Base-by-base conservation (phyloP, 2,113 vertebrate species). In the Dunckerocampus dactyliophorus region DNA sequence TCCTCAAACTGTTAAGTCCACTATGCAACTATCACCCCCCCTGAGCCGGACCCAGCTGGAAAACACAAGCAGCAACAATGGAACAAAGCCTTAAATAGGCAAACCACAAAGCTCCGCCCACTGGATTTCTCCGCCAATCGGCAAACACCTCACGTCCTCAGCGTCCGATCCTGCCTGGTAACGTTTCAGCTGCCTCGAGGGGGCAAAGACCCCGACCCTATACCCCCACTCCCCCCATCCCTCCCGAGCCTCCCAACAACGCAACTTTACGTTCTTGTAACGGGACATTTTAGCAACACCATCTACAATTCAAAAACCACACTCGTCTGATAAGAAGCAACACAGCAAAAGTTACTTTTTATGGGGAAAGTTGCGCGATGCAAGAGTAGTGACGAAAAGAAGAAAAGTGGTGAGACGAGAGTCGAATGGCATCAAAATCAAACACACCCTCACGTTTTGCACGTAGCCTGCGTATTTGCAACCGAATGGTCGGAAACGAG, bases 101-200 rank as follows among this genome's bases (percentile, higher is more conserved):
- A 2, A 6, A 15, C 42, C 21, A 0, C 9, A 2, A 42, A 0
- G 51, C 63, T 7, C 43, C 80, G 70, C 87, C 82, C 65, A 42
- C 12, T 10, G 1, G 0, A 37, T 64, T 81, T 74, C 19, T 69
- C 6, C 31, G 15, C 94, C 94, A 95, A 95, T 96, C 37, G 83
- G 51, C 12, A 52, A 47, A 19, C 21, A 81, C 85, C 79, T 82
- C 94, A 94, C 94, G 94, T 95, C 89, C 89, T 58, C 87, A 84
- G 85, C 89, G 77, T 90, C 86, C 82, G 80, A 83, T 77, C 86
- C 88, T 92, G 91, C 93, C 91, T 85, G 85, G 93, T 86, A 87
- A 93, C 90, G 87, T 72, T 19, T 65, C 28, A 31, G 52, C 14
- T 14, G 50, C 13, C 67, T 65, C 60, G 71, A 76, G 55, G 63